Evolutionary conservation across 2,888 invertebrate species (phyloP).

Genomic region (Hypomecis punctinalis): DNA sequence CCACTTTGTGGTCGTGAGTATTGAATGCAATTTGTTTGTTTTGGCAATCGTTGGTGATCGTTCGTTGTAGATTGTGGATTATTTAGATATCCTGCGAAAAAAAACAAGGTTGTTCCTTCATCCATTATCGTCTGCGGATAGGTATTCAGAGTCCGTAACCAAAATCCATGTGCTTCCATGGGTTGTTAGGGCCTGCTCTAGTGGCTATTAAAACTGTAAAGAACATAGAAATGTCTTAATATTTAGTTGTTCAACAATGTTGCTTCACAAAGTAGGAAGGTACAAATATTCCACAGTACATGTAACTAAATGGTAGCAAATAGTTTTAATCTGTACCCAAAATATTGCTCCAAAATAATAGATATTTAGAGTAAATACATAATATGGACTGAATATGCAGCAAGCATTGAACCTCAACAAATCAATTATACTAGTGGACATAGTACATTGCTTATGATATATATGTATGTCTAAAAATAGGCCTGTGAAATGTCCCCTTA

Average conservation of each 20-base stretch:
- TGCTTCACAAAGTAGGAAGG: no score
- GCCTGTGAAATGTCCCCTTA: no score
- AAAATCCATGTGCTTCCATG: slow-evolving; percentile 7
- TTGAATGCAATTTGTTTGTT: slow-evolving; percentile 39
- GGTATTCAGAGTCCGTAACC: not conserved
- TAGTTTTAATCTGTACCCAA: no score
- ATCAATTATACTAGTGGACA: no score
- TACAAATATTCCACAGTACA: no score
- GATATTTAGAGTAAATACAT: no score
- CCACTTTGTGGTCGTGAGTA: slow-evolving; percentile 37
- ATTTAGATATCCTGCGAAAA: slow-evolving; percentile 13
- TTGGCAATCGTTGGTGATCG: slow-evolving; percentile 35
- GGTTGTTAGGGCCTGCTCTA: not conserved
- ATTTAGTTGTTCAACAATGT: not conserved
- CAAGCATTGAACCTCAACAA: no score
- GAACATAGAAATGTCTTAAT: not conserved
- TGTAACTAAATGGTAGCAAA: no score
- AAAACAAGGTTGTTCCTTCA: slow-evolving; percentile 8
- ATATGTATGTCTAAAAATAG: no score
- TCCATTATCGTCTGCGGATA: not conserved
- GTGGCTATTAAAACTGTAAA: not conserved
- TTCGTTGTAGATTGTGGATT: slow-evolving; percentile 10
- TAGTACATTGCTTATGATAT: no score
- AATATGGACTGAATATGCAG: no score
- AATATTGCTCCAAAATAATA: no score